These are phyloP conservation scores for Orchestia grillus DNA, from an alignment of 1,140 invertebrate species.

Conservation along the genomic window DNA sequence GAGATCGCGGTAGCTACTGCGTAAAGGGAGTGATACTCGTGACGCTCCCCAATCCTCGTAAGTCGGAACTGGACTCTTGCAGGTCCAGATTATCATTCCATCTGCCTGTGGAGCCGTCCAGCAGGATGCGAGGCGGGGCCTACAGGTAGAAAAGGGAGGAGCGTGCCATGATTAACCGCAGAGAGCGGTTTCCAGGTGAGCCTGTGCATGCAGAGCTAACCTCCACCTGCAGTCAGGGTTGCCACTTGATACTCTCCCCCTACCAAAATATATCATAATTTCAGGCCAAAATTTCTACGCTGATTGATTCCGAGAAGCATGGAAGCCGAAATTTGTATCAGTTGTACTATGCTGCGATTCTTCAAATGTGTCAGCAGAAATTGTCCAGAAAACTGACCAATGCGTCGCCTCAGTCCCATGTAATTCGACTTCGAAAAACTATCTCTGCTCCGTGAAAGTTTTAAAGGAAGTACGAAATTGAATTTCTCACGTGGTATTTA, in stretches of 20 bases:
- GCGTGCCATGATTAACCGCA: slow-evolving; percentile 43
- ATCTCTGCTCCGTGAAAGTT: neutral
- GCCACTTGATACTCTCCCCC: neutral
- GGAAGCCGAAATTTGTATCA: neutral
- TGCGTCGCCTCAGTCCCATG: neutral
- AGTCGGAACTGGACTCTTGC: slow-evolving; percentile 21
- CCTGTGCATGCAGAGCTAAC: neutral
- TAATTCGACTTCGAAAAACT: neutral
- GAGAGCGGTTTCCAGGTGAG: slow-evolving; percentile 49
- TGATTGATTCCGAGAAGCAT: neutral
- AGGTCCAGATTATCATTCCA: neutral
- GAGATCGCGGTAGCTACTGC: slow-evolving; percentile 8
- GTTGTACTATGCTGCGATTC: neutral
- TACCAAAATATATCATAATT: no score
- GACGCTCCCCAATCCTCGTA: slow-evolving; percentile 31
- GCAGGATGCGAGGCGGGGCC: neutral
- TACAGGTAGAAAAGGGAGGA: neutral
- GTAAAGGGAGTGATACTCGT: slow-evolving; percentile 23
- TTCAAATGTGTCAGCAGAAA: neutral
- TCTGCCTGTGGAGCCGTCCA: neutral
- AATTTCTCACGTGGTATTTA: neutral
- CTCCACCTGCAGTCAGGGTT: neutral
- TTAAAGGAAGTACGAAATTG: neutral
- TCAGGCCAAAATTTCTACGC: neutral
- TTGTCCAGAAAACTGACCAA: neutral